Evolutionary conservation across 2,888 invertebrate genomes (phyloP), one percentile per base, ranked within the genome.

Genomic region (Zaprionus bogoriensis): DNA sequence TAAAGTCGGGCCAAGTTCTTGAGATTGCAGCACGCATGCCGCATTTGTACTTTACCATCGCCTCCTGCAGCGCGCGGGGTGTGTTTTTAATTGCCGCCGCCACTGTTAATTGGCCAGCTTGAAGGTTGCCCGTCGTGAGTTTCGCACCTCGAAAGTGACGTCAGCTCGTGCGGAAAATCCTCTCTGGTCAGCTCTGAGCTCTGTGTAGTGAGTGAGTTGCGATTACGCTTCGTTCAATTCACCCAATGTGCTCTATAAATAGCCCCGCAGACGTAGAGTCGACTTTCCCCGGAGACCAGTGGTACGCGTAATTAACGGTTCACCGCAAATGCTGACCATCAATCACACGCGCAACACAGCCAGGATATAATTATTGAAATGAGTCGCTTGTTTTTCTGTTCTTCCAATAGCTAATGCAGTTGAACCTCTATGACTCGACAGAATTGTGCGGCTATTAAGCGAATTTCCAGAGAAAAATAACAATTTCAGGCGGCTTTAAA

Each of bases 21-120:
- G 20, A 73, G 64, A 68, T 67, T 67, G 59, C 42, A 52, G 44
- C 80, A 80, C 87, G 87, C 80, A 80, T 64, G 38, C 30, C 61
- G 28, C 38, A 42, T 44, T 41, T 45, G 45, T 44, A 12, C n/a
- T n/a, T n/a, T n/a, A n/a, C n/a, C n/a, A n/a, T 3, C n/a, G 12
- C 36, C 32, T 41, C 19, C 20, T 44, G 17, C 14, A 9, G 10
- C 7, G 10, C 27, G n/a, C 12, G 1, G 23, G n/a, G 12, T 36
- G 28, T 42, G 27, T 59, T 62, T 59, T 74, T 77, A 75, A 69
- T 78, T 70, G 58, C 58, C 55, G 39, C 58, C 55, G 39, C 23
- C 20, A 41, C 30, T 41, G 39, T 54, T 66, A 78, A 68, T 83
- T 72, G 59, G 41, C 42, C 53, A 57, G 50, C 57, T 50, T 76